Base-by-base conservation (phyloP, 2,797 vertebrate genomes). In the Tympanoctomys barrerae region DNA sequence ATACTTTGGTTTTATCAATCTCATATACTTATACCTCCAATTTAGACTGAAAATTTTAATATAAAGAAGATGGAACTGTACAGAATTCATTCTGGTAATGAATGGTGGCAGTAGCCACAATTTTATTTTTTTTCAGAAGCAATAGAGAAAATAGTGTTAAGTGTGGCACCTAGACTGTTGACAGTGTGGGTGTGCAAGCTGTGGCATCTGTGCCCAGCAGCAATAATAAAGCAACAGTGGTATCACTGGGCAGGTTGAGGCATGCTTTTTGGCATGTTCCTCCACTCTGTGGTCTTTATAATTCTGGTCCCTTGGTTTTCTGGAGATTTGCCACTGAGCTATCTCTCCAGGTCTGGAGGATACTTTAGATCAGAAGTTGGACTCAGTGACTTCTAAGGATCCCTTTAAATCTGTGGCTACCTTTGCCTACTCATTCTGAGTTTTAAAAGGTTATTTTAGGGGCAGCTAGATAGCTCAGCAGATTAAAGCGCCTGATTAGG, bases 401-500 rank as follows among this genome's bases (percentile, higher is more conserved):
- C 77, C 80, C 42, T 91, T 91, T 57, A 82, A 83, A 61, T 94
- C 59, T 57, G 5, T 18, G 26, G 12, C 91, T 85, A 81, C 31
- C 77, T 78, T 94, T 84, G 54, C 59, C 10, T 88, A 64, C 46
- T 49, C 26, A 89, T 81, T 87, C 62, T 73, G 85, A 83, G 22
- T 84, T 87, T 82, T 49, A 82, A 87, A 77, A 96, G 62, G n/a
- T 84, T 57, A 24, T 92, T 89, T 90, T 85, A 89, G 80, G 49
- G 49, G 7, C 11, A 11, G 49, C 11, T 49, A 49, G 49, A 11
- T 49, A 49, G 49, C 49, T 49, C 8, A 49, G 8, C 7, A 10
- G 49, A 49, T 49, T 49, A 49, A 49, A 49, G 49, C 7, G 9
- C 49, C 49, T 49, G 49, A 7, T 49, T 49, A 49, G 49, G 49